Evolutionary conservation across 2,113 vertebrate genomes (phyloP), one percentile per base, ranked within the genome.

Genomic region (Ancistrus triradiatus): DNA sequence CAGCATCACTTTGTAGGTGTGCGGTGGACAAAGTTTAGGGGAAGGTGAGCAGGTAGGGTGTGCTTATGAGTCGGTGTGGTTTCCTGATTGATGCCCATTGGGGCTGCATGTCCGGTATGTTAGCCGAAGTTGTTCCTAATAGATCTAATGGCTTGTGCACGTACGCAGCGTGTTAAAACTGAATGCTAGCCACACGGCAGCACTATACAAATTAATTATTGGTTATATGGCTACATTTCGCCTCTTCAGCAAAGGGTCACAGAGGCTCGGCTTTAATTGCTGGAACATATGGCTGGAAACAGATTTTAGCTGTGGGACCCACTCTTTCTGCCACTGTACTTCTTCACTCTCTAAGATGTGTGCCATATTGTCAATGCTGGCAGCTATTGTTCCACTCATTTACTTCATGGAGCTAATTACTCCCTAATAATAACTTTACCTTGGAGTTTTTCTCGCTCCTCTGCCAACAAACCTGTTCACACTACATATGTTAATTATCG

Each of bases 401-500:
- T 95, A 97, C 94, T 97, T 97, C 95, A 95, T 91, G 97, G 92
- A 95, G 94, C 93, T 97, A 97, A 98, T 98, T 98, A 98, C 94
- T 95, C 94, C 94, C 93, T 93, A 93, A 97, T 98, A 97, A 98
- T 97, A 98, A 95, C 95, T 97, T 97, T 97, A 98, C 95, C 95
- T 98, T 95, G 91, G 93, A 97, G 93, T 97, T 97, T 93, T 93
- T 92, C 90, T 92, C 90, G 86, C 85, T 80, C 89, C 80, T 84
- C 88, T 97, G 94, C 94, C 92, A 97, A 92, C 93, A 97, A 98
- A 98, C 95, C 95, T 97, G 95, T 97, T 97, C 94, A 87, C 94
- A 94, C 91, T 93, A 95, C 94, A 97, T 98, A 97, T 98, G 94
- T 95, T 98, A 97, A 98, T 98, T 96, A 97, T 92, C 93, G 90